A percentile compares a stretch with the other conserved stretches of the same genome.
phyloP scores from a whole-genome alignment of 2,113 vertebrate species.

The Galbula dea region DNA sequence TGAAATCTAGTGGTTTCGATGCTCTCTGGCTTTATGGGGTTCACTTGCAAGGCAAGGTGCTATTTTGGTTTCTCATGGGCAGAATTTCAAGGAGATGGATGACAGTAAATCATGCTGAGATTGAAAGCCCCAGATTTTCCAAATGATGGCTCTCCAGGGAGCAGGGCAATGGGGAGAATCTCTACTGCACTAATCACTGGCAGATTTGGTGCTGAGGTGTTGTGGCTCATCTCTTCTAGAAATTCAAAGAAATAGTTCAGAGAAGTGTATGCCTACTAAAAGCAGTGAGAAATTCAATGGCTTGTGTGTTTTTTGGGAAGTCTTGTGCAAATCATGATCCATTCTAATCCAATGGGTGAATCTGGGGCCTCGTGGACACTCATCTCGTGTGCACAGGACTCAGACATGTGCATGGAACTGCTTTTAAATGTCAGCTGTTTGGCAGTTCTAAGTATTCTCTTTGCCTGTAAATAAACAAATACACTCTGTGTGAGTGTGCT shows the following conservation, averaged over 20 bases:
- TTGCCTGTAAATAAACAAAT: background rate
- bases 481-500: background rate
- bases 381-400: background rate
- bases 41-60: constrained; percentile 31
- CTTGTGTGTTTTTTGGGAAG: background rate
- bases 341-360: background rate
- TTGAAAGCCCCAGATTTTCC: background rate
- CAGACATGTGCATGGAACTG: background rate
- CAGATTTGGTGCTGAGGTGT: background rate
- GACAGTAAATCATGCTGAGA: background rate
- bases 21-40: background rate
- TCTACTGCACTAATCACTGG: background rate
- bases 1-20: background rate
- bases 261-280: background rate
- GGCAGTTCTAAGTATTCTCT: background rate
- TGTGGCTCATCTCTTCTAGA: background rate
- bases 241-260: background rate
- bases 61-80: constrained; percentile 21
- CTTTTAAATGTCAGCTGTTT: background rate
- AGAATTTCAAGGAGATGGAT: background rate
- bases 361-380: background rate
- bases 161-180: background rate
- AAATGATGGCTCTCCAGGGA: background rate
- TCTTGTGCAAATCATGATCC: background rate
- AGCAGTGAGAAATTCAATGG: background rate